These are phyloP conservation scores for Chaetogeoica ovagalla DNA, from an alignment of 2,888 invertebrate species.

Conservation along the genomic window DNA sequence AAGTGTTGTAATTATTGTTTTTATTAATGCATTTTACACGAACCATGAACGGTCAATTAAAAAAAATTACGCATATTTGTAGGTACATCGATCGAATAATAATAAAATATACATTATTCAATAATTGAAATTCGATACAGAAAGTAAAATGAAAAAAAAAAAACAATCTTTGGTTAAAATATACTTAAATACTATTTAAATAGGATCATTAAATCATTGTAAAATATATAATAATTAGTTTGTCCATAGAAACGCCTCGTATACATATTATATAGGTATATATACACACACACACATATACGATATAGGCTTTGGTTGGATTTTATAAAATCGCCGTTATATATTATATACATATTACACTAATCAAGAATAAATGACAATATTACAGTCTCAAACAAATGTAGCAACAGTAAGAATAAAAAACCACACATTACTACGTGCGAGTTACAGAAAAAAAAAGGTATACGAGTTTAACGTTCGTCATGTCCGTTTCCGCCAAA, in stretches of 20 bases:
- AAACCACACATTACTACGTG: neutral
- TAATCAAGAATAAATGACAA: slow-evolving; percentile 28
- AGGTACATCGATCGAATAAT: neutral
- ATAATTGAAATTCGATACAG: too few species aligned
- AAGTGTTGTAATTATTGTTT: slow-evolving; percentile 13
- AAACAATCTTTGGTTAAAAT: slow-evolving; percentile 43
- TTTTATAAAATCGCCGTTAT: neutral
- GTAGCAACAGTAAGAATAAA: neutral
- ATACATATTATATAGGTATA: neutral
- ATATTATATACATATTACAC: neutral
- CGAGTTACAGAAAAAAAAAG: neutral
- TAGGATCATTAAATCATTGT: neutral
- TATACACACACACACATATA: too few species aligned
- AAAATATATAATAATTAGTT: slow-evolving; percentile 19
- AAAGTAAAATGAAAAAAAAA: too few species aligned
- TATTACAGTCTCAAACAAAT: slow-evolving; percentile 42
- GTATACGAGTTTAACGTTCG: neutral
- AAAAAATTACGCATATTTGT: neutral
- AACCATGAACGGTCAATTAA: neutral
- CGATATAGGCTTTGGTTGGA: too few species aligned
- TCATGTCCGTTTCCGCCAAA: too few species aligned
- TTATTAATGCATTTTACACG: neutral
- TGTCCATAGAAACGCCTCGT: neutral
- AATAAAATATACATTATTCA: too few species aligned
- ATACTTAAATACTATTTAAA: slow-evolving; percentile 14